A percentile compares a stretch with the other conserved stretches of the same genome.
These are phyloP conservation scores for Panthera tigris DNA, from an alignment of 2,113 vertebrate genomes.

Conservation along the genomic window DNA sequence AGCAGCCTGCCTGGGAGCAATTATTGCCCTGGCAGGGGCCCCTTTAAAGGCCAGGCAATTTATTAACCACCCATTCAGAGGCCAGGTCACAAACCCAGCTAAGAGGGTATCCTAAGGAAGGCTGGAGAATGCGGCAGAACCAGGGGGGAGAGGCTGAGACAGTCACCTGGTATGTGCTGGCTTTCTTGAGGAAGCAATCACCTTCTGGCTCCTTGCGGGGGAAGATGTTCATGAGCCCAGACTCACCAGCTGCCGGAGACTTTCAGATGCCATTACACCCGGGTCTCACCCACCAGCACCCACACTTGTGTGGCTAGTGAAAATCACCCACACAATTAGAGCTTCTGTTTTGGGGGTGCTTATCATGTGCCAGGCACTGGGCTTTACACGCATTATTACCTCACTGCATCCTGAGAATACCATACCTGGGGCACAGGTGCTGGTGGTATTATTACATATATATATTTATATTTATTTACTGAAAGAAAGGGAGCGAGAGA, in stretches of 20 bases:
- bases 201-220: neutral
- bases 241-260: neutral
- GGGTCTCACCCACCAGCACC: neutral
- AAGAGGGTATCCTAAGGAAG: neutral
- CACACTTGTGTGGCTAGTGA: rapidly evolving
- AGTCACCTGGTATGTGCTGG: neutral
- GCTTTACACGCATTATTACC: rapidly evolving
- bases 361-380: neutral
- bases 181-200: neutral
- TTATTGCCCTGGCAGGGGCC: neutral
- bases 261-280: neutral
- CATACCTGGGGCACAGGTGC: neutral
- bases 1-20: neutral
- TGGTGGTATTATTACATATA: neutral
- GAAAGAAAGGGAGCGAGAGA: no score
- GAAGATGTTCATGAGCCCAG: rapidly evolving
- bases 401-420: rapidly evolving
- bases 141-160: neutral
- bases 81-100: neutral
- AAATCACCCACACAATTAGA: neutral
- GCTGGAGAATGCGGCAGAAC: neutral
- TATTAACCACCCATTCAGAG: neutral
- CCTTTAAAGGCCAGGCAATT: neutral
- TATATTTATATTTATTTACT: neutral
- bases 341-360: neutral